These are phyloP conservation scores for Caerostris darwini DNA, from an alignment of 1,140 invertebrate species.

Conservation along the genomic window DNA sequence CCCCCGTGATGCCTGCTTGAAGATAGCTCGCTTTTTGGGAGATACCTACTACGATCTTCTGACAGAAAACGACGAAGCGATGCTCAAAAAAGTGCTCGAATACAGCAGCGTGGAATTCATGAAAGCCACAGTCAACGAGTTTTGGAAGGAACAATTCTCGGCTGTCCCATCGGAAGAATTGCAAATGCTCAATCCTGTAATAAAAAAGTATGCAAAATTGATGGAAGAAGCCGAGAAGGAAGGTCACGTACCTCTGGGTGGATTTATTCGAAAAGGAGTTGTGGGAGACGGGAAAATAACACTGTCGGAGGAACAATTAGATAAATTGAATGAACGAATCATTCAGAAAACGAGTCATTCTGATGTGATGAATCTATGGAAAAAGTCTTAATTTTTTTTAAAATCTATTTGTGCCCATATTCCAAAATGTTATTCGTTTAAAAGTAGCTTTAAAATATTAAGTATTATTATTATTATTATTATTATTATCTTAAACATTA, in stretches of 20 bases:
- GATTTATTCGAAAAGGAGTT: slow-evolving; percentile 80
- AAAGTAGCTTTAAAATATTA: too few relatives aligned
- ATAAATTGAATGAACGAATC: slow-evolving; percentile 81
- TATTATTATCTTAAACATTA: too few relatives aligned
- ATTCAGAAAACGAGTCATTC: slow-evolving; percentile 3
- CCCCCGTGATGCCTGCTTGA: slow-evolving; percentile 81
- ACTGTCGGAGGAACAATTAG: slow-evolving; percentile 81
- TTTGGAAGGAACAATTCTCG: background rate
- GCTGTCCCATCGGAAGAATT: background rate
- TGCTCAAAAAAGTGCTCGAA: slow-evolving; percentile 80
- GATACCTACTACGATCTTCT: slow-evolving; percentile 78
- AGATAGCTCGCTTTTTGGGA: slow-evolving; percentile 83
- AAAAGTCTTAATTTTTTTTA: background rate
- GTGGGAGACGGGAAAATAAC: slow-evolving; percentile 83
- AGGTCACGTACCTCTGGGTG: slow-evolving; percentile 79
- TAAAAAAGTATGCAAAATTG: slow-evolving; percentile 83
- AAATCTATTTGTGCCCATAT: too few relatives aligned
- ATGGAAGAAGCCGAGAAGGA: slow-evolving; percentile 81
- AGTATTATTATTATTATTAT: too few relatives aligned
- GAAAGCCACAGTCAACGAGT: slow-evolving; percentile 81
- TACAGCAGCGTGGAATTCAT: slow-evolving; percentile 84
- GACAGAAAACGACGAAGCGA: slow-evolving; percentile 78
- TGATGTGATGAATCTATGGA: slow-evolving; percentile 25
- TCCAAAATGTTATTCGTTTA: too few relatives aligned
- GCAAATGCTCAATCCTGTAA: background rate